phyloP scores from a whole-genome alignment of 2,888 invertebrate genomes.

The Cryptocephalus moraei region DNA sequence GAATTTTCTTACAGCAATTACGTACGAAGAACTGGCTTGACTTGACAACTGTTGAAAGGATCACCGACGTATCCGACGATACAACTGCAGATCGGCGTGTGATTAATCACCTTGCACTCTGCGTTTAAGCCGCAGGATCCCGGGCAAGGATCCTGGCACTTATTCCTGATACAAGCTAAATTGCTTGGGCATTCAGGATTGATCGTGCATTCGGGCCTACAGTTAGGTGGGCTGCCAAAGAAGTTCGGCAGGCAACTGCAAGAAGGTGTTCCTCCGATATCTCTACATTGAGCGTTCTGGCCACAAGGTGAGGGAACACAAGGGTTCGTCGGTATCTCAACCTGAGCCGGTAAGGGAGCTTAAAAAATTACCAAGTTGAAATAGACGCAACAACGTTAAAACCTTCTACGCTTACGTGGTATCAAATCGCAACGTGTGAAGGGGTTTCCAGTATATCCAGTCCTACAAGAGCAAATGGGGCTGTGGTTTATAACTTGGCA shows the following conservation, averaged over 20 bases:
- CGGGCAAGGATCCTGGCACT: constrained; percentile 63
- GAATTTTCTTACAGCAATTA: not conserved
- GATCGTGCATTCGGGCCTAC: constrained; percentile 62
- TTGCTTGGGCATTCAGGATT: constrained; percentile 63
- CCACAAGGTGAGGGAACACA: constrained; percentile 65
- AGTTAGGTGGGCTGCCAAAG: constrained; percentile 62
- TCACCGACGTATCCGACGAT: constrained; percentile 47
- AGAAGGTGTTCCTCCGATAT: constrained; percentile 48
- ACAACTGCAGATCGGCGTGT: constrained; percentile 60
- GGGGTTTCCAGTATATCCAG: constrained; percentile 56
- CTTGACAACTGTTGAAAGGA: constrained; percentile 42
- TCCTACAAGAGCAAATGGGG: constrained; percentile 55
- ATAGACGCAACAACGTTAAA: not conserved
- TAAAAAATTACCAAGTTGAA: constrained; percentile 6
- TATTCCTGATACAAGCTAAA: constrained; percentile 62
- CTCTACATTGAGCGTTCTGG: constrained; percentile 51
- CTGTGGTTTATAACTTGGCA: constrained; percentile 52
- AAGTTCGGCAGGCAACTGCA: constrained; percentile 57
- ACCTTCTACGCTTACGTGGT: constrained; percentile 25
- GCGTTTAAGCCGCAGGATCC: constrained; percentile 60
- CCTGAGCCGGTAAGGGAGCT: constrained; percentile 19
- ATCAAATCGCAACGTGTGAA: constrained; percentile 56
- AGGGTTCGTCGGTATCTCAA: constrained; percentile 45
- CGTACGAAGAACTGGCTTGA: constrained; percentile 25
- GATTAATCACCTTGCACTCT: constrained; percentile 54